Evolutionary conservation across 2,888 invertebrate genomes (phyloP).

Genomic region (Metallyticus violacea): DNA sequence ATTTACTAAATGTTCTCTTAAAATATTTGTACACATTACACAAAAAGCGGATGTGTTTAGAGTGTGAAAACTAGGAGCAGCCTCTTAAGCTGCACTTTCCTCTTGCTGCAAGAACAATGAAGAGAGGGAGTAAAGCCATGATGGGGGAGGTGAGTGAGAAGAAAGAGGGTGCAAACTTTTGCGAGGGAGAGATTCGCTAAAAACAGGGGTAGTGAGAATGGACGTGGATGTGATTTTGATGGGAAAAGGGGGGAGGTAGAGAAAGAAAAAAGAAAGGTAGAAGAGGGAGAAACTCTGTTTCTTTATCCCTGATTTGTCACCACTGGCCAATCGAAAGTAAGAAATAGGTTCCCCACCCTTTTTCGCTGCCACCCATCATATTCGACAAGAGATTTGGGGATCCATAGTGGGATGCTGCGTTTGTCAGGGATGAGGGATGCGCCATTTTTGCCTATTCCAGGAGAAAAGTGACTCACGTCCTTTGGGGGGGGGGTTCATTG

Average conservation of each 20-base stretch:
- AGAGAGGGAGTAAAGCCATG: not conserved
- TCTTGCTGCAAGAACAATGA: too few species aligned
- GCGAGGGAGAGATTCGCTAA: not conserved
- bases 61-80: too few species aligned
- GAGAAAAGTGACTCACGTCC: too few species aligned
- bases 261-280: not conserved
- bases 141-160: not conserved
- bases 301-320: conserved; percentile 16
- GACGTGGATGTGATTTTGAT: not conserved
- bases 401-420: too few species aligned
- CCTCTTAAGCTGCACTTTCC: too few species aligned
- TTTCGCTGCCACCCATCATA: not conserved
- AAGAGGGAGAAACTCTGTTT: not conserved
- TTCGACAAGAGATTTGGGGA: too few species aligned
- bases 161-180: not conserved
- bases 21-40: too few species aligned
- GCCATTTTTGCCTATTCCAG: not conserved
- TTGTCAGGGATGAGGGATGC: too few species aligned
- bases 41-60: too few species aligned
- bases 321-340: not conserved
- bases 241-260: not conserved
- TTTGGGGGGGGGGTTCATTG: too few species aligned
- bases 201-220: not conserved
- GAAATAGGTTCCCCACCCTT: not conserved
- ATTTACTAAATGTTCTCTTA: too few species aligned